These are phyloP conservation scores for Exocentrus adspersus DNA, from an alignment of 2,888 invertebrate species.

Conservation along the genomic window DNA sequence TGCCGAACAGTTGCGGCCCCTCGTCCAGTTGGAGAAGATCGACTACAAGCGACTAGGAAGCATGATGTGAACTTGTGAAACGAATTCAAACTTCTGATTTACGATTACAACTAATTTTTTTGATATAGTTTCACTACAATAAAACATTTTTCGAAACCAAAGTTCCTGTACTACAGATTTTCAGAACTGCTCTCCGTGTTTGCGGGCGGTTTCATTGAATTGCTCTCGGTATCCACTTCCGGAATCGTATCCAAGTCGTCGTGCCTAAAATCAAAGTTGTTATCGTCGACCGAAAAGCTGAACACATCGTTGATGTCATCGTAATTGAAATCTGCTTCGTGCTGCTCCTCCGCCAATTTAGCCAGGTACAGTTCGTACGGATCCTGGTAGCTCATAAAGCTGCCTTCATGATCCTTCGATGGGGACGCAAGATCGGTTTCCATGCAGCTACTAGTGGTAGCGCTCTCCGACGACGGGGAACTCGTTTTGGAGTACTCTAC, in stretches of 20 bases:
- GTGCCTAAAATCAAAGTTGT: conserved; percentile 28
- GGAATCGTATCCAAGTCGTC: conserved; percentile 37
- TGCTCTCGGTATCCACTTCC: conserved; percentile 37
- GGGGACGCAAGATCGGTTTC: too few species aligned
- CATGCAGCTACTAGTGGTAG: not conserved
- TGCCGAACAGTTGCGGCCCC: conserved; percentile 91
- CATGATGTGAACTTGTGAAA: conserved; percentile 40
- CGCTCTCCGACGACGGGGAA: not conserved
- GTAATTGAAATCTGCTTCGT: not conserved
- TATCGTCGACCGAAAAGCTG: conserved; percentile 5
- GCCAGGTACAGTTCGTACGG: conserved; percentile 33
- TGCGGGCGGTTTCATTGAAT: conserved; percentile 27
- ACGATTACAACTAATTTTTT: too few species aligned
- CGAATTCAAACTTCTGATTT: not conserved
- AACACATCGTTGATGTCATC: not conserved
- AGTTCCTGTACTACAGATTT: not conserved
- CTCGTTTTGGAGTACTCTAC: not conserved
- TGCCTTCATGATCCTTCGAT: not conserved
- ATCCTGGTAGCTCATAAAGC: conserved; percentile 23
- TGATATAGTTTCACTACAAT: not conserved
- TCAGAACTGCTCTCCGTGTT: not conserved
- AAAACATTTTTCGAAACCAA: not conserved
- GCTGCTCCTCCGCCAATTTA: conserved; percentile 26
- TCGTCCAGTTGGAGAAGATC: conserved; percentile 92
- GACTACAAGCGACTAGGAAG: conserved; percentile 81